These are phyloP conservation scores for Agrotis ipsilon DNA, from an alignment of 2,888 invertebrate genomes.

Conservation along the genomic window DNA sequence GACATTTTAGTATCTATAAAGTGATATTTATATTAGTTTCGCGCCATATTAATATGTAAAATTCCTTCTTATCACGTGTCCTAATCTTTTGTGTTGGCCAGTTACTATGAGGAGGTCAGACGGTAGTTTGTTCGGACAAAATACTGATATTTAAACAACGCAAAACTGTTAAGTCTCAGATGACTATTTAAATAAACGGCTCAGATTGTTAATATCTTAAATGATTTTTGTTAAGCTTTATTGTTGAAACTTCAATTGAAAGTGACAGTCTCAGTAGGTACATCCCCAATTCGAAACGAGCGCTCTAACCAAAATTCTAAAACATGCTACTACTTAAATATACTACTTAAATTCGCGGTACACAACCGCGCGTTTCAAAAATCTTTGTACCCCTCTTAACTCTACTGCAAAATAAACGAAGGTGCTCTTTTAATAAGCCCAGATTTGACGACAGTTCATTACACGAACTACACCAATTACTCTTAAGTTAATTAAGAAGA, in stretches of 20 bases:
- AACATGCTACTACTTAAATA: too few relatives aligned
- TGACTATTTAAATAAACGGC: background rate
- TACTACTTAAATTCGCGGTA: too few relatives aligned
- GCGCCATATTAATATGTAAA: slow-evolving; percentile 24
- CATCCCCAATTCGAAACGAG: too few relatives aligned
- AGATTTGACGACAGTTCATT: slow-evolving; percentile 33
- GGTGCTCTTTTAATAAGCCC: slow-evolving; percentile 19
- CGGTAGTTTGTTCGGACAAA: slow-evolving; percentile 21
- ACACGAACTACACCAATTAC: slow-evolving; percentile 45
- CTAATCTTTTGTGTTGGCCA: slow-evolving; percentile 28
- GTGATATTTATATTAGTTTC: slow-evolving; percentile 47
- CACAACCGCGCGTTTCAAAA: background rate
- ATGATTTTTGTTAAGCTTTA: background rate
- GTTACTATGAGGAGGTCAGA: slow-evolving; percentile 17
- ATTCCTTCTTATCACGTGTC: slow-evolving; percentile 38
- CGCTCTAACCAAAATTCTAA: too few relatives aligned
- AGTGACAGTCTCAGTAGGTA: too few relatives aligned
- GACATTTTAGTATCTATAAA: slow-evolving; percentile 36
- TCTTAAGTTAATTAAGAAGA: slow-evolving; percentile 45
- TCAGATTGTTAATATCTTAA: background rate
- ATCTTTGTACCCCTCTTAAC: background rate
- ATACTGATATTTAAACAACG: slow-evolving; percentile 5
- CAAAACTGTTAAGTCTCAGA: background rate
- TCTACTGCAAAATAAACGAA: background rate
- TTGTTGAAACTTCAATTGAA: background rate